Percentiles rank a stretch among this genome's conserved stretches.
Conservation (phyloP, 2,797 vertebrate species). For the Lagorchestes hirsutus region DNA sequence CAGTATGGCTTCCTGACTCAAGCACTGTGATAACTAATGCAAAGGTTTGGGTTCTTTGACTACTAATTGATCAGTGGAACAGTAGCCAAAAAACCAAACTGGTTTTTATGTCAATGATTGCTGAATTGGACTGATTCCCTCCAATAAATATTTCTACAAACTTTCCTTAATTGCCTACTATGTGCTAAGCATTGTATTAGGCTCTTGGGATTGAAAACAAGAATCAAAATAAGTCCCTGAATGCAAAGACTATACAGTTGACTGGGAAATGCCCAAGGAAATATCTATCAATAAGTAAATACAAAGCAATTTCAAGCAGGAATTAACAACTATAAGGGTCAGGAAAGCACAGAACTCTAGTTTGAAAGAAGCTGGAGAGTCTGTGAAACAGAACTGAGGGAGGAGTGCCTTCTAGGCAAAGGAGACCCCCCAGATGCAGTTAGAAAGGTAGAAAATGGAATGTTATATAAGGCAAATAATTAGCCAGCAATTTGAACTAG, state of each 20-base stretch:
- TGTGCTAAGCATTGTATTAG: neutral
- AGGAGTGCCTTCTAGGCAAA: neutral
- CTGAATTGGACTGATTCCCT: neutral
- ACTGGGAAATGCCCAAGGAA: neutral
- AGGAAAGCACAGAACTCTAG: neutral
- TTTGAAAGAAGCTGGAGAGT: neutral
- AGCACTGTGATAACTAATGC: neutral
- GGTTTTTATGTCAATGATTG: neutral
- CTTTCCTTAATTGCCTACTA: neutral
- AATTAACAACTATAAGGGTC: neutral
- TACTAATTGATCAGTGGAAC: neutral
- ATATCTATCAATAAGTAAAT: neutral
- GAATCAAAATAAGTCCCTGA: neutral
- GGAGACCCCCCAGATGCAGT: neutral
- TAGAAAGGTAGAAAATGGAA: neutral
- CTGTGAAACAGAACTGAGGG: neutral
- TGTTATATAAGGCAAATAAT: neutral
- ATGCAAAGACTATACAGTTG: neutral
- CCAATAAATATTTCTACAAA: neutral
- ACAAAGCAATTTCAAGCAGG: neutral
- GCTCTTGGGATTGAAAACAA: neutral
- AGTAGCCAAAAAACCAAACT: neutral
- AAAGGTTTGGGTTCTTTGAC: neutral
- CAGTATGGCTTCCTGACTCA: neutral
- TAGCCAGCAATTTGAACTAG: neutral